These are phyloP conservation scores for Chelonus formosanus DNA, from an alignment of 2,888 invertebrate species.

Conservation along the genomic window DNA sequence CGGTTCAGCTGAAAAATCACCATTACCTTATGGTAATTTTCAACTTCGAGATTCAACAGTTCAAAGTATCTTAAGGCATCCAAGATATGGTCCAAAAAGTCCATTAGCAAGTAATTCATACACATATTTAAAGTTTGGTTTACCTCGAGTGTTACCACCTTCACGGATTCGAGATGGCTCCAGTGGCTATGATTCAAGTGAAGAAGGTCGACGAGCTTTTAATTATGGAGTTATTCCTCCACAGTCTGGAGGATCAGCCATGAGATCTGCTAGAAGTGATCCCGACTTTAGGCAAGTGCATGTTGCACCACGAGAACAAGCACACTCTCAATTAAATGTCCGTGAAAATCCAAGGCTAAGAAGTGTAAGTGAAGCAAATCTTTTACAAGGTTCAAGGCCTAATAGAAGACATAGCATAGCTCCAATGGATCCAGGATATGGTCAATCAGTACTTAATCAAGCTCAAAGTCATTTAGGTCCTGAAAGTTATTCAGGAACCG, in stretches of 20 bases:
- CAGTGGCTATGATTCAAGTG: conserved; percentile 93
- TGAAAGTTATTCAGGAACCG: conserved; percentile 44
- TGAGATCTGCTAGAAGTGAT: conserved; percentile 83
- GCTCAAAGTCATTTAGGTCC: conserved; percentile 45
- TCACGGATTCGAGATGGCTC: conserved; percentile 78
- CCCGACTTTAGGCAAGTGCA: conserved; percentile 76
- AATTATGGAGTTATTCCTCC: conserved; percentile 70
- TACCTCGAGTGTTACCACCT: conserved; percentile 91
- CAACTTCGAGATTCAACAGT: conserved; percentile 92
- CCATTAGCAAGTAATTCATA: conserved; percentile 91
- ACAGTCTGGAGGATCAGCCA: conserved; percentile 63
- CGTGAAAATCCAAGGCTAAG: conserved; percentile 54
- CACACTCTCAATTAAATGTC: conserved; percentile 54
- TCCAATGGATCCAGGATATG: conserved; percentile 58
- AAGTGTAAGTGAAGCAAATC: conserved; percentile 88
- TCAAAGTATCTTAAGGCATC: conserved; percentile 88
- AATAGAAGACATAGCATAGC: conserved; percentile 62
- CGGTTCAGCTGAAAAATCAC: conserved; percentile 92
- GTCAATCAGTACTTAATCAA: conserved; percentile 40
- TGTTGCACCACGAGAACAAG: conserved; percentile 51
- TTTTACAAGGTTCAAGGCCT: conserved; percentile 66
- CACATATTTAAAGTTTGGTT: conserved; percentile 92
- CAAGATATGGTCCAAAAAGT: conserved; percentile 88
- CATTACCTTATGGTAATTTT: conserved; percentile 93
- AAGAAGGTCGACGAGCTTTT: conserved; percentile 66